Base-by-base conservation (phyloP, 30 jellyfish, hydroid and myxozoan species). In the Nemopilema nomurai region DNA sequence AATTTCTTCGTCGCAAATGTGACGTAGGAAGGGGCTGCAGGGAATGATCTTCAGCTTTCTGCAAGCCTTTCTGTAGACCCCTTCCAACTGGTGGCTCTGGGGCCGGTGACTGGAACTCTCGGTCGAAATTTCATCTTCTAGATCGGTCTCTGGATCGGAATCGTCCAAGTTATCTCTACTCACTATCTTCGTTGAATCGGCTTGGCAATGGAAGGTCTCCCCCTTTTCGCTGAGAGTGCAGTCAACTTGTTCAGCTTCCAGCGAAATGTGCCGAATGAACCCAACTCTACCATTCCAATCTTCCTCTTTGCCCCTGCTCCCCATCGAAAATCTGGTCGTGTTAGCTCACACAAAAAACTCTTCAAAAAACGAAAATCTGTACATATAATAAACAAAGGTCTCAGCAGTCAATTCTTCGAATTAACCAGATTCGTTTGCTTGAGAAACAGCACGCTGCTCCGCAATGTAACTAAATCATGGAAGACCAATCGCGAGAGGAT, bases 111-210 rank as follows among this genome's bases (percentile, higher is more conserved):
- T 31, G 20, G 23, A 23, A 21, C 25, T 24, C 1, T 28, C 31
- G 18, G 18, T 63, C 16, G 7, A 31, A 0, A 18, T 62, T 17
- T 87, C 96, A 7, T 79, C 90, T 21, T 87, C 96, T 17, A 87
- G 57, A 70, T 87, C 96, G 17, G 96, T 87, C 26, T 87, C 96
- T 25, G 69, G 33, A 51, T 62, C 96, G n/a, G 83, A 65, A 13
- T 41, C 62, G 1, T 57, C 90, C n/a, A 18, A 31, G 17, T 16
- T 1, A n/a, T 1, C 69, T 1, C 21, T 85, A 76, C 18, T 9
- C 18, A 8, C 73, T 4, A 1, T 23, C 20, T 30, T 24, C 22
- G 52, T 76, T 18, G 21, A 25, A 1, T 29, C 76, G 21, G 52
- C 62, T 6, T 30, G 74, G 62, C 16, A 50, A 21, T 20, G 72